Evolutionary conservation across 2,113 vertebrate genomes (phyloP).

Genomic region (Siphamia tubifer): DNA sequence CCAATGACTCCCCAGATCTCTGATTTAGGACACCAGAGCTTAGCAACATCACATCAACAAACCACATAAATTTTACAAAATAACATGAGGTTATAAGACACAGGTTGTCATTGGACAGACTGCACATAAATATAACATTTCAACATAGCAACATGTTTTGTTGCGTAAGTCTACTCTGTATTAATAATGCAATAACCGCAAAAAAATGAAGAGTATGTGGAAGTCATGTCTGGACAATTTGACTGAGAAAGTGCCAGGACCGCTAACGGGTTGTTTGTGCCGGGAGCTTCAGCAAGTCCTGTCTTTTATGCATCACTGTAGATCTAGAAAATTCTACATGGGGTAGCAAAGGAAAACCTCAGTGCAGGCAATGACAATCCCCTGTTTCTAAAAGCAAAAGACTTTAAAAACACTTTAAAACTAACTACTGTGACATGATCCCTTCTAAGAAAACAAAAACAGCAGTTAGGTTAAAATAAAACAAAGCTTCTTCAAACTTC

Average conservation of each 20-base stretch:
- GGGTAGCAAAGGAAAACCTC: too few species aligned
- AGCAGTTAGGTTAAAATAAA: too few species aligned
- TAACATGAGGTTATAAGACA: neutral
- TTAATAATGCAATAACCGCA: neutral
- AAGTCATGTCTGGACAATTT: constrained; percentile 4
- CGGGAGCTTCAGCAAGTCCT: neutral
- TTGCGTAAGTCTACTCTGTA: neutral
- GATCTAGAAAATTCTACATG: too few species aligned
- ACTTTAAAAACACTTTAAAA: too few species aligned
- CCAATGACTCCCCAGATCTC: constrained; percentile 20
- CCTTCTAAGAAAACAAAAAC: too few species aligned
- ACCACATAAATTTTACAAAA: neutral
- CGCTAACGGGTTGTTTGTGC: constrained; percentile 19
- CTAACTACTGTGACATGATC: too few species aligned
- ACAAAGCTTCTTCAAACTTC: too few species aligned
- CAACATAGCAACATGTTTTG: too few species aligned
- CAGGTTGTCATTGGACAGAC: neutral
- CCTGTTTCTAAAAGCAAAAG: too few species aligned
- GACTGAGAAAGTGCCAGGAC: constrained; percentile 33
- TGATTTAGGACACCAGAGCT: neutral
- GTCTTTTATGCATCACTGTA: constrained; percentile 2
- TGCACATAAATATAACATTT: neutral
- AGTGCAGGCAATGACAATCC: too few species aligned
- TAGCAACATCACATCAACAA: constrained; percentile 1
- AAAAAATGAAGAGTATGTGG: neutral